Evolutionary conservation across 2,888 invertebrate genomes (phyloP).

Genomic region (Lottia scabra): DNA sequence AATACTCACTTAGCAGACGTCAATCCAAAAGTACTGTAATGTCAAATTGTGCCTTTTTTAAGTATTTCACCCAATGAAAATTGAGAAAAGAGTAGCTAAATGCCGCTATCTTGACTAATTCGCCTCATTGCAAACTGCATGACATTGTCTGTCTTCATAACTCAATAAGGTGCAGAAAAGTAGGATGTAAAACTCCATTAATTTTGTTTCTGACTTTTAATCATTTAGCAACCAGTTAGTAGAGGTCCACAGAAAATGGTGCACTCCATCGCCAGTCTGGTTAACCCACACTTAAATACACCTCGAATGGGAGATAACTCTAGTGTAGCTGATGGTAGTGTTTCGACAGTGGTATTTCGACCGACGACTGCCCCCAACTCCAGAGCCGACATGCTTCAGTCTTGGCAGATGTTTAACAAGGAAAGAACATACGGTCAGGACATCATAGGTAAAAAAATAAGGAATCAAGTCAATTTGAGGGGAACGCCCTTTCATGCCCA

Average conservation of each 20-base stretch:
- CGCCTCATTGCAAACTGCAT: no score
- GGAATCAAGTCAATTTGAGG: no score
- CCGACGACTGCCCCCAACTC: constrained; percentile 33
- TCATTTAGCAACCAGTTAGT: neutral
- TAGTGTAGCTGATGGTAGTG: constrained; percentile 17
- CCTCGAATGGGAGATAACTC: neutral
- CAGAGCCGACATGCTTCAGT: constrained; percentile 33
- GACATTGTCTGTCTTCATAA: no score
- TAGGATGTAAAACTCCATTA: no score
- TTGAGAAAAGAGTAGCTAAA: no score
- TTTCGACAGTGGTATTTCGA: constrained; percentile 29
- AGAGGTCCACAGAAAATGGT: constrained; percentile 41
- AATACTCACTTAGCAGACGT: no score
- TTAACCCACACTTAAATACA: constrained; percentile 51
- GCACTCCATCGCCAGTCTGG: constrained; percentile 55
- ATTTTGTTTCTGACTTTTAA: neutral
- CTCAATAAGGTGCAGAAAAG: no score
- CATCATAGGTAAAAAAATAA: constrained; percentile 47
- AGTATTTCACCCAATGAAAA: no score
- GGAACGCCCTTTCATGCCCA: no score
- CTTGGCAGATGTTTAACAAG: constrained; percentile 51
- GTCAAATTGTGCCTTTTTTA: no score
- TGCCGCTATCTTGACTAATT: no score
- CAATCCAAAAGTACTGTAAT: no score
- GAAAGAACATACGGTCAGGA: constrained; percentile 56